A percentile compares a stretch with the other conserved stretches of the same genome.
Conservation (phyloP, 2,797 vertebrate genomes). For the Pseudochirops cupreus region DNA sequence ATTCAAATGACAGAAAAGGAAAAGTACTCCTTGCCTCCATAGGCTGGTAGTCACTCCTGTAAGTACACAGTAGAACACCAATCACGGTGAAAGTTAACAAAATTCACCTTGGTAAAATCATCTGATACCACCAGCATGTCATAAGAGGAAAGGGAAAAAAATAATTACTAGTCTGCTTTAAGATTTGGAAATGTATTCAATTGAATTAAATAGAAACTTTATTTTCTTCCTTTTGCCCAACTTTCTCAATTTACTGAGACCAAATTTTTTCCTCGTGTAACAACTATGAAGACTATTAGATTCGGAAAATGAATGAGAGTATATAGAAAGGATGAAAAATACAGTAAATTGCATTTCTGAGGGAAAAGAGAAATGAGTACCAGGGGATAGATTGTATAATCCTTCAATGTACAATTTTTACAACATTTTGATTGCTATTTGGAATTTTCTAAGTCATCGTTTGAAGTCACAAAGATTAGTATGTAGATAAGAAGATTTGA, state of each 20-base stretch:
- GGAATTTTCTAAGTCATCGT: neutral
- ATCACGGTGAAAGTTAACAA: neutral
- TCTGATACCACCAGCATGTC: neutral
- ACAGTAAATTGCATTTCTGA: neutral
- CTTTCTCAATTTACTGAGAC: neutral
- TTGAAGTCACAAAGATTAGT: neutral
- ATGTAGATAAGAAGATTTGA: neutral
- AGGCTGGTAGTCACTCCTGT: neutral
- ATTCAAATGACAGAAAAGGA: neutral
- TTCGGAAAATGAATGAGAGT: neutral
- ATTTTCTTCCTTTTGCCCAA: neutral
- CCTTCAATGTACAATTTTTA: neutral
- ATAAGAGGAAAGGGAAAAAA: neutral
- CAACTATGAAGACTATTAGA: neutral
- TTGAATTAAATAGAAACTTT: neutral
- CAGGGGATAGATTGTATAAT: neutral
- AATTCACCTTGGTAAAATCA: neutral
- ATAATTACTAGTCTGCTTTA: neutral
- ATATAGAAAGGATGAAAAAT: neutral
- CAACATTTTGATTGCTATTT: neutral
- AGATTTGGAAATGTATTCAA: neutral
- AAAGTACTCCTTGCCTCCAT: neutral
- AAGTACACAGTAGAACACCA: neutral
- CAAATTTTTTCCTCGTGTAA: neutral
- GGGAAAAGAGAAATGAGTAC: neutral